Evolutionary conservation across 1,140 invertebrate genomes (phyloP).

Genomic region (Brachionus plicatilis): DNA sequence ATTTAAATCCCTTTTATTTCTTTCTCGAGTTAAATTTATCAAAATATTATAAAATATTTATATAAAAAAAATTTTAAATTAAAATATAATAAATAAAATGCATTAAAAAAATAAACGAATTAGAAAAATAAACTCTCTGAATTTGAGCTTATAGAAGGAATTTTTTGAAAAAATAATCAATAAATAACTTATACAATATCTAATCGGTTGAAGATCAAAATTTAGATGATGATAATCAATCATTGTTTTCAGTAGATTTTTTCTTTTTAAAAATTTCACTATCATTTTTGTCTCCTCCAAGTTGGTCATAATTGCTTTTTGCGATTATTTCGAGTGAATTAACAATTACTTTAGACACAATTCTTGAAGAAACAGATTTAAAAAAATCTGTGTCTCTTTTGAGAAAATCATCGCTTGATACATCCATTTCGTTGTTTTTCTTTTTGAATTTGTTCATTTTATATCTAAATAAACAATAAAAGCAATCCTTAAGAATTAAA

Average conservation of each 20-base stretch:
- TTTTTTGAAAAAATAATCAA: no score
- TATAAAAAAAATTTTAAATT: no score
- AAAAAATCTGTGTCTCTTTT: not conserved
- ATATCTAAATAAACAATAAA: not conserved
- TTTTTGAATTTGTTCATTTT: not conserved
- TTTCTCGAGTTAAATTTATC: no score
- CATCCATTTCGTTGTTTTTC: not conserved
- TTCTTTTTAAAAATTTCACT: not conserved
- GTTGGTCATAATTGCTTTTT: not conserved
- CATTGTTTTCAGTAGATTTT: not conserved
- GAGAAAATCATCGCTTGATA: not conserved
- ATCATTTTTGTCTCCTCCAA: not conserved
- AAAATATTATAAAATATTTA: no score
- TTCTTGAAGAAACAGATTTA: not conserved
- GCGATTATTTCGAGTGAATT: not conserved
- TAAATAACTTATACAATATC: no score
- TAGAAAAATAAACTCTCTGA: no score
- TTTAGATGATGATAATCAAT: no score
- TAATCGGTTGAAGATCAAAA: no score
- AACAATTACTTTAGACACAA: not conserved
- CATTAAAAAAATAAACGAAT: no score
- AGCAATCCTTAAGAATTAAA: not conserved
- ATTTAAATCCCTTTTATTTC: no score
- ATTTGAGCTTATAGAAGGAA: no score
- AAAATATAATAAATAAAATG: no score